Conservation (phyloP, 1,140 invertebrate genomes). For the Galleria mellonella region DNA sequence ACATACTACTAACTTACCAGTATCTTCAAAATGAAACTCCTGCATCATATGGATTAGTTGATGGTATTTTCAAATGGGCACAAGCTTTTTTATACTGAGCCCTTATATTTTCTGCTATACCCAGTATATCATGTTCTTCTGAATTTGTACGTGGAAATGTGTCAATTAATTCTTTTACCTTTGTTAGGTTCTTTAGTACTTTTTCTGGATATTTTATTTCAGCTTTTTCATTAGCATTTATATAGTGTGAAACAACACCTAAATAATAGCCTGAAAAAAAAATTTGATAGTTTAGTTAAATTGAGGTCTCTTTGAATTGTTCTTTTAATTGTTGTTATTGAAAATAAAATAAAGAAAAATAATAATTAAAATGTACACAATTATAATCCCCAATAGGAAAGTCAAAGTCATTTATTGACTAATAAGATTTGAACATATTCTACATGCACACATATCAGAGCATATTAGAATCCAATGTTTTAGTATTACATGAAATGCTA, state of each 20-base stretch:
- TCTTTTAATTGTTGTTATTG: background rate
- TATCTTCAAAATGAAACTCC: conserved; percentile 49
- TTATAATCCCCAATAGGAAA: too few species aligned
- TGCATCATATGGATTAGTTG: conserved; percentile 66
- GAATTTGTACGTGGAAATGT: conserved; percentile 80
- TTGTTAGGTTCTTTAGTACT: conserved; percentile 71
- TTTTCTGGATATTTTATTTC: conserved; percentile 61
- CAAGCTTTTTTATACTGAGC: conserved; percentile 81
- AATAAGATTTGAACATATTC: too few species aligned
- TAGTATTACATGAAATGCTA: too few species aligned
- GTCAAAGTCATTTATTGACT: too few species aligned
- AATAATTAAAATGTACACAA: too few species aligned
- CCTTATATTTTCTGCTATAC: conserved; percentile 77
- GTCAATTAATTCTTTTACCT: conserved; percentile 77
- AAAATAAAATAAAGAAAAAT: too few species aligned
- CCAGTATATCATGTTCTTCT: conserved; percentile 78
- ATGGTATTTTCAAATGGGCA: conserved; percentile 77
- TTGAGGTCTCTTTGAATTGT: background rate
- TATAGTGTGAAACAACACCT: conserved; percentile 60
- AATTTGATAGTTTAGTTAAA: background rate
- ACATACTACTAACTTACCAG: background rate
- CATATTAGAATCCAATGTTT: too few species aligned
- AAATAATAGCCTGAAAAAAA: conserved; percentile 73
- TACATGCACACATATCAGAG: too few species aligned
- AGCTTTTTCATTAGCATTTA: conserved; percentile 32